A percentile compares a stretch with the other conserved stretches of the same genome.
Conservation (phyloP, 2,113 vertebrate genomes). For the Megaceryle maxima region DNA sequence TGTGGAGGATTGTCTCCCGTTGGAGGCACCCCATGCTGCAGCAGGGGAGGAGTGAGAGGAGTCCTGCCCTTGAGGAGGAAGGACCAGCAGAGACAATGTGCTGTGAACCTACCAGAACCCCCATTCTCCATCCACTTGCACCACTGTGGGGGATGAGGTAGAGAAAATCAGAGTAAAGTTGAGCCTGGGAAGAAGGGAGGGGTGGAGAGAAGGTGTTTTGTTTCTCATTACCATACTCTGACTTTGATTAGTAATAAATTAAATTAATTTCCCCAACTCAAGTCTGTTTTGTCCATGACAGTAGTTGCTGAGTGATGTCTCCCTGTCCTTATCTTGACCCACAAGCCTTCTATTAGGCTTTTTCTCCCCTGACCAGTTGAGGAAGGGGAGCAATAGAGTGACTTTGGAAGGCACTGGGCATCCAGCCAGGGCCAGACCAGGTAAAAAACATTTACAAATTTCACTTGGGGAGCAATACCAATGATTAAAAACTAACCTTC, state of each 20-base stretch:
- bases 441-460: neutral
- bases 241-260: neutral
- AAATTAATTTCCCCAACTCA: neutral
- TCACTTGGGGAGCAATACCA: neutral
- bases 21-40: neutral
- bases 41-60: neutral
- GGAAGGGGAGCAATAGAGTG: neutral
- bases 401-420: neutral
- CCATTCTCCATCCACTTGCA: neutral
- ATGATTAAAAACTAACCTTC: neutral
- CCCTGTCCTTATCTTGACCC: neutral
- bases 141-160: neutral
- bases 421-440: neutral
- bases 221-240: neutral
- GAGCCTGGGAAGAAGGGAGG: neutral
- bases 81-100: neutral
- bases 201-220: neutral
- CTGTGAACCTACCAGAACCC: neutral
- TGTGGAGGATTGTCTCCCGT: neutral
- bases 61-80: neutral
- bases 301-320: neutral
- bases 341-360: fast-evolving
- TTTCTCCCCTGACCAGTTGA: neutral
- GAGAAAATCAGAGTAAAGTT: neutral
- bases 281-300: neutral